These are phyloP conservation scores for Oryctes rhinoceros DNA, from an alignment of 1,140 invertebrate genomes.

Conservation along the genomic window DNA sequence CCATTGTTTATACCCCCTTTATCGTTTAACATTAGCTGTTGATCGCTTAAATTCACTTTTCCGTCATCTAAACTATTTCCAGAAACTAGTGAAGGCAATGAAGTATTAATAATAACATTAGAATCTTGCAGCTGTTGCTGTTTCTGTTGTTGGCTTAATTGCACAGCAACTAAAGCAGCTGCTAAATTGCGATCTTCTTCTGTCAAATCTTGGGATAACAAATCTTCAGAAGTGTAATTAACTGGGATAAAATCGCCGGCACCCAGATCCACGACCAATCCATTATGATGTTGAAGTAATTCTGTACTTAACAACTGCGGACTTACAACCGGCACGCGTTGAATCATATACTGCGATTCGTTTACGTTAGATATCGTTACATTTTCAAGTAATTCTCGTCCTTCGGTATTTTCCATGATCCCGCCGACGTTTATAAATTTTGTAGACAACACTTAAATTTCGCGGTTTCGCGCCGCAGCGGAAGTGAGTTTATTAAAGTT, in stretches of 20 bases:
- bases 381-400: constrained; percentile 55
- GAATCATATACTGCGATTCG: constrained; percentile 57
- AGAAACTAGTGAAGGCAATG: constrained; percentile 50
- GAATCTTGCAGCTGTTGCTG: constrained; percentile 60
- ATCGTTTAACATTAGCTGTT: constrained; percentile 54
- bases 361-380: constrained; percentile 55
- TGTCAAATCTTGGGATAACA: constrained; percentile 60
- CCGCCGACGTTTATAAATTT: constrained; percentile 36
- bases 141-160: constrained; percentile 64
- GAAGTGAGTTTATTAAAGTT: constrained; percentile 50
- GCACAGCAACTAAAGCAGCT: constrained; percentile 64
- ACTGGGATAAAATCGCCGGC: constrained; percentile 60
- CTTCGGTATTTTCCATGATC: constrained; percentile 49
- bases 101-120: constrained; percentile 45
- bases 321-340: constrained; percentile 56
- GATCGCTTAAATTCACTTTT: constrained; percentile 50
- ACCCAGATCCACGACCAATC: constrained; percentile 58
- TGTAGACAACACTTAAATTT: constrained; percentile 42
- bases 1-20: constrained; percentile 51
- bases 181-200: constrained; percentile 65
- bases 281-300: constrained; percentile 57
- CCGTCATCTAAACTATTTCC: constrained; percentile 39
- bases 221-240: constrained; percentile 58
- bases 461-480: constrained; percentile 49
- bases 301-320: constrained; percentile 56